A percentile compares a stretch with the other conserved stretches of the same genome.
phyloP scores from a whole-genome alignment of 37 sponge, comb jelly and placozoan genomes.

The Theonella swinhoei region DNA sequence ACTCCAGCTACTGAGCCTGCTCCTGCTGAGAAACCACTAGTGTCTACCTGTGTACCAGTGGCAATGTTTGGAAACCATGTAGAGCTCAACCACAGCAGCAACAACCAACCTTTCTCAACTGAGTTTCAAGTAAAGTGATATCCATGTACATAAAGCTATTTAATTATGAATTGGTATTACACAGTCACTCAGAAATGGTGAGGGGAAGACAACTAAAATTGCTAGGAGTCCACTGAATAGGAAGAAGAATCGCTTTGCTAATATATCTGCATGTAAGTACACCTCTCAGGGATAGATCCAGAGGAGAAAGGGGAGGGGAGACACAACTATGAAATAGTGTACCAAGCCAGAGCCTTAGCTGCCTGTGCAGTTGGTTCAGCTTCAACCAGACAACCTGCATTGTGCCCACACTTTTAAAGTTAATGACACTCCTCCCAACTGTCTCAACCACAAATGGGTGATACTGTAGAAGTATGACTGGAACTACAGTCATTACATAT shows the following conservation, averaged over 20 bases:
- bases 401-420: too few relatives aligned
- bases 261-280: conserved; percentile 56
- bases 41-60: conserved; percentile 6
- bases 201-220: neutral
- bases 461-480: too few relatives aligned
- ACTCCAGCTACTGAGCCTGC: neutral
- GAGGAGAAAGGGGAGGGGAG: neutral
- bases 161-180: neutral
- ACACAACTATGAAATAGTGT: too few relatives aligned
- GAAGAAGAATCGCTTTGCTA: conserved; percentile 33
- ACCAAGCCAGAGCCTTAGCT: too few relatives aligned
- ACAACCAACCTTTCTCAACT: conserved; percentile 17
- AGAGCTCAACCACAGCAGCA: conserved; percentile 8
- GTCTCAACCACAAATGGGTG: too few relatives aligned
- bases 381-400: too few relatives aligned
- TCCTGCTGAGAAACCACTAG: neutral
- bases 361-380: too few relatives aligned
- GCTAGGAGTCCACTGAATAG: conserved; percentile 22
- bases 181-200: neutral
- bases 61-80: conserved; percentile 26
- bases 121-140: conserved; percentile 5
- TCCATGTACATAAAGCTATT: neutral
- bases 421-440: too few relatives aligned
- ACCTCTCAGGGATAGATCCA: neutral
- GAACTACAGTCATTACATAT: too few relatives aligned